Evolutionary conservation across 2,113 vertebrate species (phyloP), one percentile per base, ranked within the genome.

Genomic region (Melanerpes formicivorus): DNA sequence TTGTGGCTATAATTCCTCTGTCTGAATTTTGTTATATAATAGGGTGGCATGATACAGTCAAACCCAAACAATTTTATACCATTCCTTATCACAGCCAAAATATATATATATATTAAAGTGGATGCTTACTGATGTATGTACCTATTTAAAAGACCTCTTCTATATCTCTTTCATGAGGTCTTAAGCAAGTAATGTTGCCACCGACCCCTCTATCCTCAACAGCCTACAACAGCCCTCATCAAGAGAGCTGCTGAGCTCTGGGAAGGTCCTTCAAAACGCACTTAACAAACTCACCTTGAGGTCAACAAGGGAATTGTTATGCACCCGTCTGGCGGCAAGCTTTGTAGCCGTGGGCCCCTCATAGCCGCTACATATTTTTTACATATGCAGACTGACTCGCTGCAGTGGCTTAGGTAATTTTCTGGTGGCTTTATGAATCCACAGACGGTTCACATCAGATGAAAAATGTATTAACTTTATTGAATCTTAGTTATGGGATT

Each of bases 401-500:
- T 92, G 23, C 72, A 84, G 69, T 92, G 79, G 90, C 90, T 97
- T 90, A 85, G 91, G 94, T 84, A 95, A 96, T 95, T 95, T 96
- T 95, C 79, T 44, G 40, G 74, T 85, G 72, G 50, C 84, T 97
- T 96, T 96, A 87, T 5, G 32, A 91, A 92, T 93, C 93, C 85
- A 80, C 42, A 78, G 81, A 40, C 69, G 96, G 76, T 94, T 97
- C 84, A 75, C 93, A 97, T 95, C 93, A 93, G 95, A 96, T 96
- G 89, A 97, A 97, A 98, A 97, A 97, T 90, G 65, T 74, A 95
- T 97, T 96, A 96, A 96, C 92, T 91, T 94, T 93, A 90, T 87
- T 91, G 94, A 95, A 96, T 97, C 96, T 96, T 93, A 96, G 95
- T 96, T 97, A 92, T 95, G 95, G 94, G 97, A 97, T 97, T 98